Evolutionary conservation across 2,888 invertebrate genomes (phyloP).

Genomic region (Cantharis rustica): DNA sequence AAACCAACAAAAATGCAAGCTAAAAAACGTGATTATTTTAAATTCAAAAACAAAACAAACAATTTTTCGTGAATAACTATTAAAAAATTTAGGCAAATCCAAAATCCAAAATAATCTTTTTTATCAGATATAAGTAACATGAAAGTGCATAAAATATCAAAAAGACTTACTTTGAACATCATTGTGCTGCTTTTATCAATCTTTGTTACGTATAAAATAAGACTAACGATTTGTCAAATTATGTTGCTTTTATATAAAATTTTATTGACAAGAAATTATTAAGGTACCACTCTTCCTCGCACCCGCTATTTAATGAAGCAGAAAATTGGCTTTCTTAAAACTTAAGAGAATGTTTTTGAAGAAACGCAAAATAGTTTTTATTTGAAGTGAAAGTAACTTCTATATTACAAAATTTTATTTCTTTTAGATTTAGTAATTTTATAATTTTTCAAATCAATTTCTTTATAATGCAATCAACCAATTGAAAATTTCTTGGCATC

Average conservation of each 20-base stretch:
- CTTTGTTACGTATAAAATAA: neutral
- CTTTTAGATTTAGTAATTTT: neutral
- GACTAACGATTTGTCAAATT: neutral
- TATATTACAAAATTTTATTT: constrained; percentile 9
- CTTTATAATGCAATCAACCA: constrained; percentile 56
- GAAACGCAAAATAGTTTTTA: constrained; percentile 7
- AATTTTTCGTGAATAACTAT: too few relatives aligned
- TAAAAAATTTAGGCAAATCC: too few relatives aligned
- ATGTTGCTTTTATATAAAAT: neutral
- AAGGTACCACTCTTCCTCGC: neutral
- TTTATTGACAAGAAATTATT: neutral
- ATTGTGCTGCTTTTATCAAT: constrained; percentile 6
- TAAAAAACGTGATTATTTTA: constrained; percentile 4
- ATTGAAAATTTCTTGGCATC: constrained; percentile 68
- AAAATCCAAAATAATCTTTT: neutral
- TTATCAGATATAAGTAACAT: neutral
- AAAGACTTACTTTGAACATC: constrained; percentile 15
- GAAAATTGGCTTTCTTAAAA: constrained; percentile 25
- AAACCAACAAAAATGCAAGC: constrained; percentile 15
- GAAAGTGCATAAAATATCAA: neutral
- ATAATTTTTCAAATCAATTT: neutral
- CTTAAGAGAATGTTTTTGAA: constrained; percentile 8
- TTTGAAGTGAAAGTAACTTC: constrained; percentile 31
- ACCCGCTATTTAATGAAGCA: constrained; percentile 11
- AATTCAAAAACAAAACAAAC: neutral